Percentiles rank a stretch among this genome's conserved stretches.
phyloP scores from a whole-genome alignment of 2,888 invertebrate species.

The Scaptomyza reducta region DNA sequence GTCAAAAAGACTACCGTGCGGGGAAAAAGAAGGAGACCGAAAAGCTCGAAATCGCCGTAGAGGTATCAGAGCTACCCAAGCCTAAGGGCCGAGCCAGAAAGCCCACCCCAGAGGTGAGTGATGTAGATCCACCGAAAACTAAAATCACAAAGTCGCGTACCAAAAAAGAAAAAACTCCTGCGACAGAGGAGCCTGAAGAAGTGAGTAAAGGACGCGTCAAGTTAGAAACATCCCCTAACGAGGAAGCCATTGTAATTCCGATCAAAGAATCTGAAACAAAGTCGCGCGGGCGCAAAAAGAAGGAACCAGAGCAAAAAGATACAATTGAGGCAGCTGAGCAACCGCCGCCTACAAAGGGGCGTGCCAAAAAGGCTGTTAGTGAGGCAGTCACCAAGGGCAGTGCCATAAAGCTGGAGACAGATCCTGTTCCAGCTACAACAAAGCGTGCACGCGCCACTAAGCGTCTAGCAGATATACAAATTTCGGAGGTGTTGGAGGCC shows the following conservation, averaged over 20 bases:
- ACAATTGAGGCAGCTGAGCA: constrained; percentile 2
- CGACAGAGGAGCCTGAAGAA: not conserved
- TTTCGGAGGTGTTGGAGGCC: constrained; percentile 43
- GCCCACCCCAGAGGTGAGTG: constrained; percentile 15
- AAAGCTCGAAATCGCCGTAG: constrained; percentile 9
- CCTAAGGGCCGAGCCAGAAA: constrained; percentile 50
- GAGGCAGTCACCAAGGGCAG: constrained; percentile 12
- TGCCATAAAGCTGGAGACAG: constrained; percentile 23
- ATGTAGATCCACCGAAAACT: constrained; percentile 3
- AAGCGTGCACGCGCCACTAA: constrained; percentile 56
- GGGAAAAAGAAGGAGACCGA: constrained; percentile 11
- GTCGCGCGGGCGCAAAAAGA: constrained; percentile 44
- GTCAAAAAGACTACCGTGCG: constrained; percentile 26
- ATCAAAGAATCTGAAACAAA: constrained; percentile 25
- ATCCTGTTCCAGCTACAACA: not conserved
- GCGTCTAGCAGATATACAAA: constrained; percentile 59
- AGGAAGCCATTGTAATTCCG: constrained; percentile 2
- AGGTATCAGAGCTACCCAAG: constrained; percentile 20
- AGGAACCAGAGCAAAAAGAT: constrained; percentile 29
- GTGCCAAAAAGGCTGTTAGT: constrained; percentile 18
- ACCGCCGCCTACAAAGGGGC: constrained; percentile 3
- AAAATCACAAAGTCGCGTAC: constrained; percentile 32
- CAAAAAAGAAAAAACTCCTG: not conserved
- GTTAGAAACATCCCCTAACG: constrained; percentile 12
- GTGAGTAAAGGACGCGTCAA: not conserved